Evolutionary conservation across 1,140 invertebrate genomes (phyloP).

Genomic region (Pemphigus obesinymphae): DNA sequence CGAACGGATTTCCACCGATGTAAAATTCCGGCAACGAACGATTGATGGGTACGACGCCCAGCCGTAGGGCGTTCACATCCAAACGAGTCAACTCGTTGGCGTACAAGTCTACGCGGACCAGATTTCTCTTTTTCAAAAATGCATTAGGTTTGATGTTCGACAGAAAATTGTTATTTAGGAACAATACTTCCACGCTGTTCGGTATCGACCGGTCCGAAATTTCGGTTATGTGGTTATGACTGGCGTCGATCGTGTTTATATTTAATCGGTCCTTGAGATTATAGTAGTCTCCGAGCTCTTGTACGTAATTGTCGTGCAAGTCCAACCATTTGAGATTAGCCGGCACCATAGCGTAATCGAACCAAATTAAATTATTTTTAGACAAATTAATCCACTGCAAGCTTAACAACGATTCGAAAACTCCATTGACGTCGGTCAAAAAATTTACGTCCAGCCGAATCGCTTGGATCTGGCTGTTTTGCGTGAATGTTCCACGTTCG

Average conservation of each 20-base stretch:
- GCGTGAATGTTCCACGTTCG: conserved; percentile 73
- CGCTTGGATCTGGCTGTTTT: conserved; percentile 72
- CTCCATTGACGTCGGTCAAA: conserved; percentile 78
- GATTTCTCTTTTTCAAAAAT: conserved; percentile 75
- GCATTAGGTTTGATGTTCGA: conserved; percentile 73
- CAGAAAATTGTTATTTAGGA: conserved; percentile 85
- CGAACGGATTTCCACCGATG: conserved; percentile 81
- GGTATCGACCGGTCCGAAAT: conserved; percentile 74
- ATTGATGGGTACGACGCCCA: conserved; percentile 65
- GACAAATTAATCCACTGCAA: conserved; percentile 83
- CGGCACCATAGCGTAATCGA: conserved; percentile 84
- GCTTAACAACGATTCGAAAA: conserved; percentile 73
- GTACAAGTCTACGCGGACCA: conserved; percentile 82
- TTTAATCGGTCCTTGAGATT: conserved; percentile 67
- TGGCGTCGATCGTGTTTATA: conserved; percentile 78
- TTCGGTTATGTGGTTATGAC: conserved; percentile 78
- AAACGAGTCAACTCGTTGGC: conserved; percentile 77
- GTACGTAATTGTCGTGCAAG: conserved; percentile 81
- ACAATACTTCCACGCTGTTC: conserved; percentile 81
- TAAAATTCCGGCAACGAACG: conserved; percentile 77
- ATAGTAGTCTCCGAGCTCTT: conserved; percentile 79
- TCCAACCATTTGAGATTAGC: conserved; percentile 84
- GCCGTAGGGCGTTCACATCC: conserved; percentile 71
- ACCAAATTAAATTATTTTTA: conserved; percentile 84
- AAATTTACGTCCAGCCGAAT: conserved; percentile 81